phyloP scores from a whole-genome alignment of 1,140 invertebrate genomes.

The Orius laevigatus region DNA sequence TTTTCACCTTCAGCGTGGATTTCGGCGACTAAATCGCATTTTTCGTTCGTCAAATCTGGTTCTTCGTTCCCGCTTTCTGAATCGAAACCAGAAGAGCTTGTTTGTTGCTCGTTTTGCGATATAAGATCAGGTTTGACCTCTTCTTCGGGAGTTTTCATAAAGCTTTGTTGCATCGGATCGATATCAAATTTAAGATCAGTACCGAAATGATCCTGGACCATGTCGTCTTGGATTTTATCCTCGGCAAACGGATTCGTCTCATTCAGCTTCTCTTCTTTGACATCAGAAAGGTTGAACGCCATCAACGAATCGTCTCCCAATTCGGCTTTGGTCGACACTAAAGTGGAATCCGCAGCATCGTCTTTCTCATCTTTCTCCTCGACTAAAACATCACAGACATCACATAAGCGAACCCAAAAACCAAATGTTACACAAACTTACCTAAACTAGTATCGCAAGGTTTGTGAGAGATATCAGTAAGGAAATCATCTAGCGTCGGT shows the following conservation, averaged over 20 bases:
- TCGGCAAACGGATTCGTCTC: not conserved
- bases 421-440: not conserved
- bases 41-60: not conserved
- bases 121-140: slow-evolving; percentile 10
- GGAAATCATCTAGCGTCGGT: slow-evolving; percentile 18
- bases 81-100: slow-evolving; percentile 13
- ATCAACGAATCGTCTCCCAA: slow-evolving; percentile 7
- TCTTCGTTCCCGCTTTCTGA: slow-evolving; percentile 11
- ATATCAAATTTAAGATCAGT: not conserved
- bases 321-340: slow-evolving; percentile 8
- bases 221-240: not conserved
- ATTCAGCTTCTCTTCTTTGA: not conserved
- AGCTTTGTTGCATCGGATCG: not conserved
- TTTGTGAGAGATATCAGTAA: slow-evolving; percentile 16
- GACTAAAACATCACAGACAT: not conserved
- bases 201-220: slow-evolving; percentile 3
- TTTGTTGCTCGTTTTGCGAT: slow-evolving; percentile 5
- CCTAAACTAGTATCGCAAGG: slow-evolving; percentile 10
- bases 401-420: slow-evolving; percentile 4
- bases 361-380: slow-evolving; percentile 5
- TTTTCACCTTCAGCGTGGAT: not conserved
- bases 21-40: slow-evolving; percentile 2
- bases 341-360: slow-evolving; percentile 4
- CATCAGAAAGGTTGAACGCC: not conserved
- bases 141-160: not conserved